Conservation (phyloP, 2,113 vertebrate species). For the Chiloscyllium plagiosum region DNA sequence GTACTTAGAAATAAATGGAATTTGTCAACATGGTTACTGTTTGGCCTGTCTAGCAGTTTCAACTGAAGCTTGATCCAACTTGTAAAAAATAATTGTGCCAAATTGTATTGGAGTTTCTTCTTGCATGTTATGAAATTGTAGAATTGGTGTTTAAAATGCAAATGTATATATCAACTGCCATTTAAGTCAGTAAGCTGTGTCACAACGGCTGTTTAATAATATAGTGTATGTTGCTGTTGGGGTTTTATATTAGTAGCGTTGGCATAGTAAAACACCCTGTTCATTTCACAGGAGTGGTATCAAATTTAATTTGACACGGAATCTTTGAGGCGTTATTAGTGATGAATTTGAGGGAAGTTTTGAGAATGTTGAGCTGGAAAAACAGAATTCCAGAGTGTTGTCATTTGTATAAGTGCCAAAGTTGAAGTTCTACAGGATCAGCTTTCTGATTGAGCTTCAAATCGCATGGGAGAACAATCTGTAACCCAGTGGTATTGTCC, state of each 20-base stretch:
- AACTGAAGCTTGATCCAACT: too few relatives aligned
- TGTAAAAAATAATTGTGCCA: too few relatives aligned
- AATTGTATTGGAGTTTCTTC: background rate
- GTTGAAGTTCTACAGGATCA: too few relatives aligned
- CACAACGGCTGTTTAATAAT: background rate
- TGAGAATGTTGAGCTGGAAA: background rate
- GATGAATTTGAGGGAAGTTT: background rate
- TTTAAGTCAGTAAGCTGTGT: background rate
- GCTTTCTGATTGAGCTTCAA: too few relatives aligned
- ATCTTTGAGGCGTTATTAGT: background rate
- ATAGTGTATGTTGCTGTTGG: background rate
- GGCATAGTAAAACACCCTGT: background rate
- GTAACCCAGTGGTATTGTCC: too few relatives aligned
- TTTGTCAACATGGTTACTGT: too few relatives aligned
- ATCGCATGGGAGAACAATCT: too few relatives aligned
- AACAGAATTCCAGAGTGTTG: background rate
- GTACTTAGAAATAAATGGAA: too few relatives aligned
- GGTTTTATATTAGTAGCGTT: background rate
- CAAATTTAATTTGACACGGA: background rate
- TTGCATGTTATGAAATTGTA: background rate
- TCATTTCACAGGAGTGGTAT: background rate
- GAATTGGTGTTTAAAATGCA: background rate
- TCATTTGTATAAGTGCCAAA: too few relatives aligned
- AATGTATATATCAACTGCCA: background rate
- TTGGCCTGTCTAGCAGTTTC: background rate